Conservation (phyloP, 2,113 vertebrate genomes). For the Chlorocebus sabaeus region DNA sequence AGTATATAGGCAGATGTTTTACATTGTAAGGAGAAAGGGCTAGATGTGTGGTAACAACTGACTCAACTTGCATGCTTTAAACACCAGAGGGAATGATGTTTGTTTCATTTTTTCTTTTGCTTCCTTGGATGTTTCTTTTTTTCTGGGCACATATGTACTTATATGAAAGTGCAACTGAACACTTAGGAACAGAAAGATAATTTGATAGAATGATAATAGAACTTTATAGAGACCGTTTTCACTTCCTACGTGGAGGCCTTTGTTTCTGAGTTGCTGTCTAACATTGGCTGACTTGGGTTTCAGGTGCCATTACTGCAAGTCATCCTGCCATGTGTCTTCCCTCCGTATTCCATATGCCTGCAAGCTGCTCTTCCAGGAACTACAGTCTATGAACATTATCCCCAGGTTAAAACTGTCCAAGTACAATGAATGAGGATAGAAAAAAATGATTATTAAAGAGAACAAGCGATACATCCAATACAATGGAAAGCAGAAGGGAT, state of each 20-base stretch:
- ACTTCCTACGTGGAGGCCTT: fast-evolving
- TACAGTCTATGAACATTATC: constrained; percentile 99
- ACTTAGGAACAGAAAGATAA: background rate
- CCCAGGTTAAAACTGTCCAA: constrained; percentile 95
- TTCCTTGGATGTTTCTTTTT: background rate
- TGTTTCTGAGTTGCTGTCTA: background rate
- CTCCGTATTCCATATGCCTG: constrained; percentile 97
- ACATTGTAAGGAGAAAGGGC: background rate
- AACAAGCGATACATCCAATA: fast-evolving
- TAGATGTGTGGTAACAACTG: background rate
- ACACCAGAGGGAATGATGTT: background rate
- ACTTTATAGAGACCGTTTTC: no score
- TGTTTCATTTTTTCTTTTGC: background rate
- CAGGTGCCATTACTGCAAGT: constrained; percentile 99
- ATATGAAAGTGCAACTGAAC: background rate
- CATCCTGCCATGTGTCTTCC: constrained; percentile 95
- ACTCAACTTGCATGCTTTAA: background rate
- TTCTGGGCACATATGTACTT: background rate
- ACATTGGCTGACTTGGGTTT: constrained; percentile 50
- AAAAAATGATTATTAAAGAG: background rate
- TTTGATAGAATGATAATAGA: background rate
- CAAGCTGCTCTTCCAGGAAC: constrained; percentile 98
- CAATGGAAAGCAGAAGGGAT: background rate
- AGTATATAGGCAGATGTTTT: background rate
- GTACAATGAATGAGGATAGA: constrained; percentile 91